Evolutionary conservation across 2,113 vertebrate species (phyloP), one percentile per base, ranked within the genome.

Genomic region (Amphiprion percula): DNA sequence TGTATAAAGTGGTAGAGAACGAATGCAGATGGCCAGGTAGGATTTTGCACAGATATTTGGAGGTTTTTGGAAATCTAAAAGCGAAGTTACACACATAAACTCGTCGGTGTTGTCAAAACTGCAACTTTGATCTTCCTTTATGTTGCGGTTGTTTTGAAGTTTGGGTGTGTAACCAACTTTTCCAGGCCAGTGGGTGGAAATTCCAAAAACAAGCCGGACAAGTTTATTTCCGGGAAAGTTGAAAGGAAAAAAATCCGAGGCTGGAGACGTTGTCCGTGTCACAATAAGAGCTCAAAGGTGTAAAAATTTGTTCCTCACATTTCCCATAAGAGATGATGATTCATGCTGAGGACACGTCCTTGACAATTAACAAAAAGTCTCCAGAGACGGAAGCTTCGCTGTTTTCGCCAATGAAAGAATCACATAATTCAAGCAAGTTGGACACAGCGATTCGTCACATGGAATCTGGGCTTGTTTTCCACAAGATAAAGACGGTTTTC

Each of bases 391-490:
- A 83, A 77, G 82, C 81, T 62, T 84, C 82, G 17, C 4, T 44
- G 62, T 77, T 87, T 85, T 88, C 37, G 47, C 53, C 85, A 75
- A 83, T 85, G 84, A 87, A 88, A 82, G 85, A 90, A 85, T 84
- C 82, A 68, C 83, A 83, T 87, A 91, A 89, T 88, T 90, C 77
- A 86, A 82, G 86, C 54, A 88, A 90, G 88, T 86, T 91, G 74
- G 86, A 88, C 70, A 62, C 68, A 33, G 82, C 60, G 82, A 91
- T 92, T 93, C 90, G 85, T 88, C 83, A 77, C 79, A 68, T 78
- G 65, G 80, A 86, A 30, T 30, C 30, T 30, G 30, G 30, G 5
- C 52, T 69, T 77, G 65, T 89, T 91, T 87, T 71, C 59, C 59
- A 76, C 65, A 76, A 79, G 28, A 81, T 12, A 6, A 52, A 26